These are phyloP conservation scores for Pterocles burchelli DNA, from an alignment of 2,113 vertebrate genomes.

Conservation along the genomic window DNA sequence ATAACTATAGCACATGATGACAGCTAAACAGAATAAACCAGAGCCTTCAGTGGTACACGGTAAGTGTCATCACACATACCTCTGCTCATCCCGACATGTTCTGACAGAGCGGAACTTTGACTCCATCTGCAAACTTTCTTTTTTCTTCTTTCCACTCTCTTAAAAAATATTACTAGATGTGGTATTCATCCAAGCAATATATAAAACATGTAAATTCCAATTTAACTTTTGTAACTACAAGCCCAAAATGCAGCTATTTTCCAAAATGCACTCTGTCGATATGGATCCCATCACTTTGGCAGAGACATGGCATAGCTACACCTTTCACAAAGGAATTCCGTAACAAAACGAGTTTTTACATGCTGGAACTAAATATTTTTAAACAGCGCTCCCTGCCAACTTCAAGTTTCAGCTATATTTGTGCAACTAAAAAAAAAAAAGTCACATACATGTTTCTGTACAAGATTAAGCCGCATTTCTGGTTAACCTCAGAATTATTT, in stretches of 20 bases:
- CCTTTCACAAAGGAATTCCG: conserved; percentile 73
- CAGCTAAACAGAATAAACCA: conserved; percentile 47
- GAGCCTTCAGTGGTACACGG: conserved; percentile 32
- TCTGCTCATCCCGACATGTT: conserved; percentile 54
- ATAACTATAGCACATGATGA: conserved; percentile 47
- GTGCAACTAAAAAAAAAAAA: conserved; percentile 35
- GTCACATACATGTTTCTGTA: conserved; percentile 26
- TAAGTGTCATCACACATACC: conserved; percentile 53
- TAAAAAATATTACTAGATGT: conserved; percentile 50
- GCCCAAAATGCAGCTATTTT: conserved; percentile 31
- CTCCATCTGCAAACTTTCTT: conserved; percentile 36
- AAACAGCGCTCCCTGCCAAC: conserved; percentile 59
- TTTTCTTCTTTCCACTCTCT: conserved; percentile 37
- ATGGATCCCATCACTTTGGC: conserved; percentile 64
- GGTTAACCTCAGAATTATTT: conserved; percentile 69
- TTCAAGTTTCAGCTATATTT: conserved; percentile 70
- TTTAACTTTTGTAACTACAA: conserved; percentile 55
- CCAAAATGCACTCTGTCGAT: conserved; percentile 28
- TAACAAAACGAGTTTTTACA: conserved; percentile 75
- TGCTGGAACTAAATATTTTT: conserved; percentile 74
- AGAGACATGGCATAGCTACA: conserved; percentile 59
- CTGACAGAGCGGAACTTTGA: conserved; percentile 7
- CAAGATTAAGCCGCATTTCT: conserved; percentile 62
- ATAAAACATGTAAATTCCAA: conserved; percentile 52
- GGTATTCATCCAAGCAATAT: conserved; percentile 44